A percentile compares a stretch with the other conserved stretches of the same genome.
Conservation (phyloP, 53 echinoderm and acorn worm genomes). For the Apostichopus leukothele region DNA sequence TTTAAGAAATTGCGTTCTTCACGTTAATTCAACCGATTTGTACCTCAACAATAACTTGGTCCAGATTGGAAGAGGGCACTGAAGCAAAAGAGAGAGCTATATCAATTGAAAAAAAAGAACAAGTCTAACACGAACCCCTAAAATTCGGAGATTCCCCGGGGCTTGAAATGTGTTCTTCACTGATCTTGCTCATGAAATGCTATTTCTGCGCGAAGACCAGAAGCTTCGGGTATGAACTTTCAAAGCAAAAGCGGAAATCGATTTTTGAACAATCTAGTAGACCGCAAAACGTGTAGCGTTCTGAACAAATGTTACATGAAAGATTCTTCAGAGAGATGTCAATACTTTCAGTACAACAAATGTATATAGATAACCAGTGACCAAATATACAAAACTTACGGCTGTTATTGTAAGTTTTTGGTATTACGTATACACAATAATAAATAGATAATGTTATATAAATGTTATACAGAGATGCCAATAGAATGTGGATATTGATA, state of each 20-base stretch:
- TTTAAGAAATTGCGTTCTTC: slow-evolving; percentile 39
- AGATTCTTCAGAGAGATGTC: too few relatives aligned
- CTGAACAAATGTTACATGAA: too few relatives aligned
- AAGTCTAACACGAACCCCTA: not conserved
- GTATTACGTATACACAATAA: too few relatives aligned
- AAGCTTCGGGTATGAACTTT: not conserved
- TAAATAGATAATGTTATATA: too few relatives aligned
- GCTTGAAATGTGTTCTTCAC: slow-evolving; percentile 21
- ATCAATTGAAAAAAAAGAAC: slow-evolving; percentile 1
- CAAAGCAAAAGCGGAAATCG: not conserved
- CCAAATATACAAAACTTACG: too few relatives aligned
- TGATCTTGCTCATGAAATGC: slow-evolving; percentile 14
- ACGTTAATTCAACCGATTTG: slow-evolving; percentile 32
- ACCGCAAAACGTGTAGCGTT: not conserved
- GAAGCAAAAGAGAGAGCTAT: slow-evolving; percentile 17
- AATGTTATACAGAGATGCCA: too few relatives aligned
- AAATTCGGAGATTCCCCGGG: not conserved
- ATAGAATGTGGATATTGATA: too few relatives aligned
- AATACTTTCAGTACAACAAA: too few relatives aligned
- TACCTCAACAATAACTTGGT: slow-evolving; percentile 41
- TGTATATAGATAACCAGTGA: too few relatives aligned
- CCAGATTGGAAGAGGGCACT: slow-evolving; percentile 8
- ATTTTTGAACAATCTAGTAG: not conserved
- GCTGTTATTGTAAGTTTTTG: too few relatives aligned
- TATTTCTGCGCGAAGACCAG: not conserved